A percentile compares a stretch with the other conserved stretches of the same genome.
Conservation (phyloP, 2,797 vertebrate genomes). For the Emys orbicularis region DNA sequence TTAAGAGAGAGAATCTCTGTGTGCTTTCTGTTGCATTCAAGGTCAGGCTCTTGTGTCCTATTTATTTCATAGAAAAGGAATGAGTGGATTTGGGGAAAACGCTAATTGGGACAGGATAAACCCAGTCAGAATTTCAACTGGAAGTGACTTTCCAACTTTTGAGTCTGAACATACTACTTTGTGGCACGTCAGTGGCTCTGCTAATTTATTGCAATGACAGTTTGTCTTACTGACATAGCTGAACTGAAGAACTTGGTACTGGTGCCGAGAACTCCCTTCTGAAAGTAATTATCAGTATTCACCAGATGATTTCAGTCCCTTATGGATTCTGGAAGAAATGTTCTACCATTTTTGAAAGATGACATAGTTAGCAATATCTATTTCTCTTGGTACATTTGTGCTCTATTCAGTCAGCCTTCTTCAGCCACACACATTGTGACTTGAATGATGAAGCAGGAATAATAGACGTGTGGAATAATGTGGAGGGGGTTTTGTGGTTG, state of each 20-base stretch:
- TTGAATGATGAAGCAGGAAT: not conserved
- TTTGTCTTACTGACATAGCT: not conserved
- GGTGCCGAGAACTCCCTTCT: constrained; percentile 41
- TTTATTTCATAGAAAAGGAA: constrained; percentile 48
- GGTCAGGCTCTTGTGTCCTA: not conserved
- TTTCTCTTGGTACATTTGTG: not conserved
- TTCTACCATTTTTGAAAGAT: constrained; percentile 47
- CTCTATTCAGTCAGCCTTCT: constrained; percentile 45
- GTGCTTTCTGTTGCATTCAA: not conserved
- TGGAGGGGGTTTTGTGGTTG: constrained; percentile 14
- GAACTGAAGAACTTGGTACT: constrained; percentile 8
- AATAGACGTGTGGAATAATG: not conserved
- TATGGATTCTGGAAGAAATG: constrained; percentile 50
- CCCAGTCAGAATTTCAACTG: constrained; percentile 23
- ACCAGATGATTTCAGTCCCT: constrained; percentile 53
- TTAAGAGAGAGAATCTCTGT: not conserved
- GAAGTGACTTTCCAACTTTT: constrained; percentile 6
- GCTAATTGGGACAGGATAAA: constrained; percentile 21
- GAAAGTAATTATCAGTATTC: constrained; percentile 68
- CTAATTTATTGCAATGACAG: constrained; percentile 47
- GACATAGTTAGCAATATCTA: constrained; percentile 17
- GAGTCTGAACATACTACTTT: not conserved
- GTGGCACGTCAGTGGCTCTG: not conserved
- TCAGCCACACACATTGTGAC: not conserved
- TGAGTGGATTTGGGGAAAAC: not conserved